A percentile compares a stretch with the other conserved stretches of the same genome.
phyloP scores from a whole-genome alignment of 2,113 vertebrate genomes.

The Zosterops borbonicus region DNA sequence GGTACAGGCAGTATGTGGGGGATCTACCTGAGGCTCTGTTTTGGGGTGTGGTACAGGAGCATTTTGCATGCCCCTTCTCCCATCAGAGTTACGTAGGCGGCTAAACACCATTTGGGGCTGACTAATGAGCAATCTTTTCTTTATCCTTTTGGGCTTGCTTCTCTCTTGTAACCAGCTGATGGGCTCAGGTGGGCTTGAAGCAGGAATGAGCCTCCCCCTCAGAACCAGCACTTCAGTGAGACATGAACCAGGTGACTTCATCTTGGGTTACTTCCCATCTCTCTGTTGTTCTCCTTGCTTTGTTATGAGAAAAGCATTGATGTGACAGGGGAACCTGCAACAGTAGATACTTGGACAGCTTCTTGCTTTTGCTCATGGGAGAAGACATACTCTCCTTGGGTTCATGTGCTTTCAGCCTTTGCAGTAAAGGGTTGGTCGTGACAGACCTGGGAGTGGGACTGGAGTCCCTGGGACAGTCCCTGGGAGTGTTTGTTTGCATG shows the following conservation, averaged over 20 bases:
- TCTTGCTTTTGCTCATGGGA: not conserved
- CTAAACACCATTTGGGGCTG: not conserved
- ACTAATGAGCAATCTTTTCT: not conserved
- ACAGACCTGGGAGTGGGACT: not conserved
- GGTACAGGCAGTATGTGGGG: fast-evolving
- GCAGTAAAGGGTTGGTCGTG: not conserved
- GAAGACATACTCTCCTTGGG: not conserved
- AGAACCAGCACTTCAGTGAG: not conserved
- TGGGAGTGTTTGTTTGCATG: not conserved
- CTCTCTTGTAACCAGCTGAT: not conserved
- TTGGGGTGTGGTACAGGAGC: not conserved
- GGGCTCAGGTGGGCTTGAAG: not conserved
- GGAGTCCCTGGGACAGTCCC: too few species aligned
- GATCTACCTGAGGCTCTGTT: not conserved
- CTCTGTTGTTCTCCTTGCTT: not conserved
- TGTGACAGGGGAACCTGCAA: not conserved
- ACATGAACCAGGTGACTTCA: not conserved
- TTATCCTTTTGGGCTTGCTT: not conserved
- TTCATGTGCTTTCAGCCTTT: not conserved
- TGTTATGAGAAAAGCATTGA: not conserved
- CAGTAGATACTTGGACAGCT: not conserved
- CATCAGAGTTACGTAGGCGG: not conserved
- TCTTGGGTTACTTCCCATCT: not conserved
- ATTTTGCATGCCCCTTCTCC: not conserved
- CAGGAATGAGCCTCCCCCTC: not conserved